phyloP scores from a whole-genome alignment of 1,140 invertebrate species.

The Macrosteles quadrilineatus region DNA sequence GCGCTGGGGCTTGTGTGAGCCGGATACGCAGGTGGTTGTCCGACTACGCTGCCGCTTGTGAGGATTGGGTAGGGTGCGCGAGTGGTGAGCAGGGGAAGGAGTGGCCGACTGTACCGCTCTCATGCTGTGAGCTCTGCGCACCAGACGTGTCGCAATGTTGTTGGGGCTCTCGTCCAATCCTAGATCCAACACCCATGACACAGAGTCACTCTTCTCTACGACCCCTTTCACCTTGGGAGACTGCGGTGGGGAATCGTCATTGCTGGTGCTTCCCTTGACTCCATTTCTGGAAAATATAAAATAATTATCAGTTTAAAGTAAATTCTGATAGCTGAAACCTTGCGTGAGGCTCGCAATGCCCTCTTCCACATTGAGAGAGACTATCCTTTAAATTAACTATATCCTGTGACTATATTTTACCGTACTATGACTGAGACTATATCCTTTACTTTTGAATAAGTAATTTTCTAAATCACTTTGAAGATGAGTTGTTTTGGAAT shows the following conservation, averaged over 20 bases:
- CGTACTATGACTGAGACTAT: no score
- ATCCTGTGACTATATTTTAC: no score
- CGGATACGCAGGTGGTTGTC: slow-evolving; percentile 20
- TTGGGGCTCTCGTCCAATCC: slow-evolving; percentile 69
- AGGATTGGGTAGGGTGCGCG: slow-evolving; percentile 25
- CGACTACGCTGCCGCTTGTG: slow-evolving; percentile 31
- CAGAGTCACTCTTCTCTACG: slow-evolving; percentile 79
- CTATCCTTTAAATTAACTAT: no score
- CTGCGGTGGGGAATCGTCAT: slow-evolving; percentile 29
- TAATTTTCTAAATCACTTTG: no score
- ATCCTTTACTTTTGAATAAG: no score
- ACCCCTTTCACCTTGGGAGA: slow-evolving; percentile 67
- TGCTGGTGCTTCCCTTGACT: background rate
- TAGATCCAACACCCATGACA: slow-evolving; percentile 75
- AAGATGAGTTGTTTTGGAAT: no score
- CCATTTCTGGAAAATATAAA: slow-evolving; percentile 24
- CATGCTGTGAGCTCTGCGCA: slow-evolving; percentile 43
- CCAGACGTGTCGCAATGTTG: slow-evolving; percentile 45
- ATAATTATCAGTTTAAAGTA: no score
- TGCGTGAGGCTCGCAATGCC: no score
- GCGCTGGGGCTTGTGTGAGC: slow-evolving; percentile 8
- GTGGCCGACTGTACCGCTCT: slow-evolving; percentile 28
- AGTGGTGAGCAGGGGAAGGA: slow-evolving; percentile 27
- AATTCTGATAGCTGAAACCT: no score
- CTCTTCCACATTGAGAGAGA: no score